Evolutionary conservation across 2,797 vertebrate species (phyloP).

Genomic region (Myotis findleyi): DNA sequence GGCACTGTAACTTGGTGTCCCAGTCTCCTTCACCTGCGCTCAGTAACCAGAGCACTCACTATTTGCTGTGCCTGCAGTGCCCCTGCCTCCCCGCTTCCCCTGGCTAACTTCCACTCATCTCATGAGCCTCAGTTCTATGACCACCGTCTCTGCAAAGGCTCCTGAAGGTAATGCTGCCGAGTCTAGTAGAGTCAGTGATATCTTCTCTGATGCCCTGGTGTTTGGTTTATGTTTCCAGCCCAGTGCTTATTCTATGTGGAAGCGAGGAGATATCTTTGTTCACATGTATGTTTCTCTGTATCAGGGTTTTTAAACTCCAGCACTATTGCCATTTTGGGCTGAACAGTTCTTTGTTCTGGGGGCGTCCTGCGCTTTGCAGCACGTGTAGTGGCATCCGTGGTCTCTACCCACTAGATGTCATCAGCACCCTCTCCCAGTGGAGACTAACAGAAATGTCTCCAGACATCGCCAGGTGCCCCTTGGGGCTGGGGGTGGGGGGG

Average conservation of each 20-base stretch:
- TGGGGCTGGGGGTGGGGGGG: rapidly evolving
- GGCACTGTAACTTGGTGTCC: not conserved
- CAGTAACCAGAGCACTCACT: not conserved
- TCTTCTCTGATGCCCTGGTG: not conserved
- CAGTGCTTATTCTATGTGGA: rapidly evolving
- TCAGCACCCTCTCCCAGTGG: not conserved
- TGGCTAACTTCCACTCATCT: not conserved
- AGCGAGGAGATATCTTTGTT: not conserved
- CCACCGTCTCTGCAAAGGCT: not conserved
- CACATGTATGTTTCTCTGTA: not conserved
- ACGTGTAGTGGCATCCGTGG: not conserved
- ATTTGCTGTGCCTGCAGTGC: not conserved
- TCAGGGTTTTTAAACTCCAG: not conserved
- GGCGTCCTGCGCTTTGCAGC: not conserved
- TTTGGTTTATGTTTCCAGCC: not conserved
- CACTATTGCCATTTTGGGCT: not conserved
- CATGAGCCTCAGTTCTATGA: not conserved
- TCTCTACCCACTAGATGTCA: not conserved
- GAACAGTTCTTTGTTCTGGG: not conserved
- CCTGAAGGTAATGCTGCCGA: too few relatives aligned
- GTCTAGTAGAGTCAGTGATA: too few relatives aligned
- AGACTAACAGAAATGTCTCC: not conserved
- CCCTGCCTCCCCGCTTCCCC: rapidly evolving
- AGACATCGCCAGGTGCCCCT: not conserved
- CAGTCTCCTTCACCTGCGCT: not conserved